phyloP scores from a whole-genome alignment of 2,888 invertebrate genomes.

The Lepetodrilus schrolli region DNA sequence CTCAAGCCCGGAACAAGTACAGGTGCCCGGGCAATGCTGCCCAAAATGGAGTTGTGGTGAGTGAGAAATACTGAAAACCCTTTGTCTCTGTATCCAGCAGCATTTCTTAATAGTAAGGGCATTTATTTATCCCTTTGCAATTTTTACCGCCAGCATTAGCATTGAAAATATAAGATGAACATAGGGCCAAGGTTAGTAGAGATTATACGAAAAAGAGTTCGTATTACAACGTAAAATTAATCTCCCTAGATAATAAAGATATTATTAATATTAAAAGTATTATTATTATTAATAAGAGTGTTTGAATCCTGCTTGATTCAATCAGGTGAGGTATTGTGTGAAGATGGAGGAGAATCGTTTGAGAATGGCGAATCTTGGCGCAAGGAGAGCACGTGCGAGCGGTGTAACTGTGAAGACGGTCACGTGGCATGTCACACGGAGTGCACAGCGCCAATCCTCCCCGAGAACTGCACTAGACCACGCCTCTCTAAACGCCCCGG shows the following conservation, averaged over 20 bases:
- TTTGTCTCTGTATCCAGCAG: no score
- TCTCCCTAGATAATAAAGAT: no score
- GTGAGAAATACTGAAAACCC: no score
- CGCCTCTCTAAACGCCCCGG: background rate
- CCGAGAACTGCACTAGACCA: constrained; percentile 41
- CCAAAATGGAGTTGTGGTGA: constrained; percentile 33
- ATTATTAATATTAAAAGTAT: no score
- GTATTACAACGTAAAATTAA: no score
- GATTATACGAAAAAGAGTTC: no score
- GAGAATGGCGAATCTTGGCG: constrained; percentile 30
- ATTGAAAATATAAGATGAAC: no score
- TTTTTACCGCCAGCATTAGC: no score
- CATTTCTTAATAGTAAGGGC: no score
- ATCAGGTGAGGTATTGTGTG: constrained; percentile 23
- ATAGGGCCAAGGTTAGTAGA: no score
- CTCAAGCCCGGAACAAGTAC: constrained; percentile 1
- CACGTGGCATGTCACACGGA: constrained; percentile 41
- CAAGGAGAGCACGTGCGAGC: constrained; percentile 34
- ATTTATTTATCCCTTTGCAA: no score
- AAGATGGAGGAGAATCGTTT: constrained; percentile 17
- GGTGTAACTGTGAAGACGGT: constrained; percentile 47
- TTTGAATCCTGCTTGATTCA: background rate
- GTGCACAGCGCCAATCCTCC: constrained; percentile 37
- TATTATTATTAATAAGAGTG: background rate
- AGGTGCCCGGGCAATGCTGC: constrained; percentile 25